Evolutionary conservation across 2,113 vertebrate species (phyloP).

Genomic region (Pollimyrus isidori): DNA sequence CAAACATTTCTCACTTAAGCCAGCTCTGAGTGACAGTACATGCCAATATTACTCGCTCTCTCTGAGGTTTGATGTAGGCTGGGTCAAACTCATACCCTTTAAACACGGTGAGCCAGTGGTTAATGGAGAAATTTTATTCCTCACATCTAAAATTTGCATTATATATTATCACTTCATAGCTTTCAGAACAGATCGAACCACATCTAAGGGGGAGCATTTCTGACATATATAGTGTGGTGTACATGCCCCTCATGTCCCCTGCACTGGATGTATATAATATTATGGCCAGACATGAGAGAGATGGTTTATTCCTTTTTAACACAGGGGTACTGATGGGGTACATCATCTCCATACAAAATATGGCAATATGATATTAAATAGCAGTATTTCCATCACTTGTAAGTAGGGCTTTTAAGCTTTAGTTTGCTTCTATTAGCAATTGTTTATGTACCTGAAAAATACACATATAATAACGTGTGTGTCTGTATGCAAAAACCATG

Average conservation of each 20-base stretch:
- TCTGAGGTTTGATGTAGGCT: not conserved
- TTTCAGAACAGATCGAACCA: slow-evolving; percentile 20
- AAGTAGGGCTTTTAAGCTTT: not conserved
- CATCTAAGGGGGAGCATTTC: slow-evolving; percentile 19
- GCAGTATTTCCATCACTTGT: not conserved
- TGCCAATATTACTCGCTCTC: not conserved
- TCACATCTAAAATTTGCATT: not conserved
- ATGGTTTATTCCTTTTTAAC: slow-evolving; percentile 1
- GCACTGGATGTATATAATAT: not conserved
- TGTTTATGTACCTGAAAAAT: not conserved
- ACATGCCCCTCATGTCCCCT: too few relatives aligned
- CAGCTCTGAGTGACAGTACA: not conserved
- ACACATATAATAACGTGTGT: not conserved
- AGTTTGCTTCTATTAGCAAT: not conserved
- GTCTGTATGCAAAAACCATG: not conserved
- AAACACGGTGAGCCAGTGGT: not conserved
- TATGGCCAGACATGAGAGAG: not conserved
- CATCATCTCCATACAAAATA: not conserved
- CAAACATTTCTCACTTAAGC: not conserved
- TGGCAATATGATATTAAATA: not conserved
- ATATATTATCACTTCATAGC: not conserved
- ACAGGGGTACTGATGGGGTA: not conserved
- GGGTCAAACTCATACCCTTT: not conserved
- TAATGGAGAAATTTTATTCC: not conserved
- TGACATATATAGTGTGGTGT: not conserved